Evolutionary conservation across 2,888 invertebrate genomes (phyloP).

Genomic region (Brachycybe producta): DNA sequence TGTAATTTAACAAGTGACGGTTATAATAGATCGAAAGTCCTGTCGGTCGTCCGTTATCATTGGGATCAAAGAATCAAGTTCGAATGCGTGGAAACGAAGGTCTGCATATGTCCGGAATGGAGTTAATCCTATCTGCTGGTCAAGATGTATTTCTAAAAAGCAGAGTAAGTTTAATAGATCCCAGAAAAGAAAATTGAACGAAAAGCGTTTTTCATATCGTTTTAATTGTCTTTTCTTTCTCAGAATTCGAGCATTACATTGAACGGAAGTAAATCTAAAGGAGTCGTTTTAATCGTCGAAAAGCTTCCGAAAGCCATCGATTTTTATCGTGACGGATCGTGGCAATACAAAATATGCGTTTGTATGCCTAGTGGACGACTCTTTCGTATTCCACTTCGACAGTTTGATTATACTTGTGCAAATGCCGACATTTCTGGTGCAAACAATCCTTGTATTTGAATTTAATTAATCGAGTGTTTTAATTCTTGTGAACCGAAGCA

Average conservation of each 20-base stretch:
- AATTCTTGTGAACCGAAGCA: too few species aligned
- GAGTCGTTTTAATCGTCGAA: constrained; percentile 25
- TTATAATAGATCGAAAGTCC: constrained; percentile 47
- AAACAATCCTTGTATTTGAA: constrained; percentile 16
- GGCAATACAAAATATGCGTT: constrained; percentile 75
- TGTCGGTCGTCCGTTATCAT: constrained; percentile 48
- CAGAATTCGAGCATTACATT: constrained; percentile 28
- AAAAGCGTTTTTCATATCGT: neutral
- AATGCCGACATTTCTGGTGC: constrained; percentile 17
- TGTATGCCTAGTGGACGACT: constrained; percentile 80
- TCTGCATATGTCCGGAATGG: constrained; percentile 39
- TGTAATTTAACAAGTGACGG: neutral
- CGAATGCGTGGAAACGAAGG: constrained; percentile 68
- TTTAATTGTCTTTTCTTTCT: constrained; percentile 15
- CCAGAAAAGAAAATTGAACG: too few species aligned
- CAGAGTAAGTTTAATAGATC: constrained; percentile 21
- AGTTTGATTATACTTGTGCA: constrained; percentile 16
- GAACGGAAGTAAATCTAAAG: constrained; percentile 25
- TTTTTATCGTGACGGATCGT: constrained; percentile 16
- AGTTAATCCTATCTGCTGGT: constrained; percentile 60
- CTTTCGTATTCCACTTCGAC: constrained; percentile 45
- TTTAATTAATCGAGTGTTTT: too few species aligned
- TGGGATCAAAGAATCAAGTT: constrained; percentile 55
- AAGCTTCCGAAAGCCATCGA: constrained; percentile 24
- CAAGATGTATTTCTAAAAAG: constrained; percentile 58